These are phyloP conservation scores for Tethea ocularis DNA, from an alignment of 2,888 invertebrate species.

Conservation along the genomic window DNA sequence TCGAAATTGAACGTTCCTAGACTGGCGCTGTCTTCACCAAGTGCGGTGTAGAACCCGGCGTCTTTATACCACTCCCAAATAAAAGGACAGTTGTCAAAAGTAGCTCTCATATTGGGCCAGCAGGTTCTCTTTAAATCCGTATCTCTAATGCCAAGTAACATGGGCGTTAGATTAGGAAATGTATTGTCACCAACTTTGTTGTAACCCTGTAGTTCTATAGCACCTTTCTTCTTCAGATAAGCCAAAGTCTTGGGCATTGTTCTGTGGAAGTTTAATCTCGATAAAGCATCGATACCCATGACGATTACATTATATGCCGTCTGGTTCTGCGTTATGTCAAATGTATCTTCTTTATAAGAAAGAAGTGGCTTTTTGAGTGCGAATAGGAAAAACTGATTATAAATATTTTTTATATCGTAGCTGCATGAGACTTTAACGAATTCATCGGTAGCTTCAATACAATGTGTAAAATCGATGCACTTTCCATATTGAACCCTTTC, in stretches of 20 bases:
- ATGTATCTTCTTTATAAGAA: constrained; percentile 36
- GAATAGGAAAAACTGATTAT: constrained; percentile 88
- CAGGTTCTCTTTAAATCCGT: constrained; percentile 86
- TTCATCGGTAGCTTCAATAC: constrained; percentile 81
- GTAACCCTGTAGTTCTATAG: constrained; percentile 93
- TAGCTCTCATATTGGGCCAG: constrained; percentile 81
- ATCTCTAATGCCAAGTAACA: constrained; percentile 88
- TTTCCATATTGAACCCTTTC: constrained; percentile 73
- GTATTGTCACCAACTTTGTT: constrained; percentile 98
- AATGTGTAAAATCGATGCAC: constrained; percentile 77
- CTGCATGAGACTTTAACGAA: constrained; percentile 88
- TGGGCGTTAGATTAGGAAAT: constrained; percentile 93
- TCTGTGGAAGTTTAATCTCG: constrained; percentile 92
- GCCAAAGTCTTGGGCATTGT: constrained; percentile 90
- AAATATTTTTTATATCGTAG: constrained; percentile 72
- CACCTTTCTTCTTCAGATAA: constrained; percentile 85
- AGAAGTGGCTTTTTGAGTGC: constrained; percentile 72
- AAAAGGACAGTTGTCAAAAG: constrained; percentile 91
- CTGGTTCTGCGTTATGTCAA: constrained; percentile 41
- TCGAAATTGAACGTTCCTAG: constrained; percentile 93
- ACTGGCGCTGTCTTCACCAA: constrained; percentile 91
- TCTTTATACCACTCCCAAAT: constrained; percentile 92
- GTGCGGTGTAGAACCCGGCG: constrained; percentile 89
- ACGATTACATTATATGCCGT: constrained; percentile 87
- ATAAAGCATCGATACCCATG: constrained; percentile 93